A percentile compares a stretch with the other conserved stretches of the same genome.
Conservation (phyloP, 2,797 vertebrate genomes). For the Echiichthys vipera region DNA sequence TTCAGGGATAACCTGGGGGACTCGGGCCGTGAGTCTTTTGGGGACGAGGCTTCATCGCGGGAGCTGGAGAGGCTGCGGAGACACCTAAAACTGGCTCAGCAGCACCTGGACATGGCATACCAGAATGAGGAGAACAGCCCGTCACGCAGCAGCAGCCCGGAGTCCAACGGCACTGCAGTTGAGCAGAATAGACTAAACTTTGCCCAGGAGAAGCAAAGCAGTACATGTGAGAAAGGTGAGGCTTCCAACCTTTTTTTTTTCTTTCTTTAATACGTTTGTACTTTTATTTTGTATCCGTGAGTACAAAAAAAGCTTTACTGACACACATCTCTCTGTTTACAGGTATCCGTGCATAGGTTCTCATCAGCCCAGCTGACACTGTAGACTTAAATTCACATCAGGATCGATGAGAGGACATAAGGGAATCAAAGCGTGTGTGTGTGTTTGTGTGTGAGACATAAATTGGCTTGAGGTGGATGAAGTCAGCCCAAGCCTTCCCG, state of each 20-base stretch:
- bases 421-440: conserved; percentile 46
- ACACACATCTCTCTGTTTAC: conserved; percentile 17
- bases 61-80: conserved; percentile 87
- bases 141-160: conserved; percentile 91
- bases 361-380: conserved; percentile 13
- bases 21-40: conserved; percentile 80
- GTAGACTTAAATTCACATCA: conserved; percentile 16
- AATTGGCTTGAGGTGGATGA: conserved; percentile 69
- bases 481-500: conserved; percentile 72
- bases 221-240: conserved; percentile 86
- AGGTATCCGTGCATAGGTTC: conserved; percentile 73
- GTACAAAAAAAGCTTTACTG: neutral
- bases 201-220: conserved; percentile 91
- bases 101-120: conserved; percentile 92
- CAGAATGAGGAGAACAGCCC: conserved; percentile 87
- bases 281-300: neutral
- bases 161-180: conserved; percentile 90
- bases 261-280: neutral
- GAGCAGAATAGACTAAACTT: conserved; percentile 95
- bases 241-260: neutral
- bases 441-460: conserved; percentile 20
- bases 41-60: conserved; percentile 77
- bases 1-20: conserved; percentile 85
- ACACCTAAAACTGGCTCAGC: conserved; percentile 92
- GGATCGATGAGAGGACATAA: conserved; percentile 47